Base-by-base conservation (phyloP, 2,797 vertebrate species). In the Rhynchotus rufescens region DNA sequence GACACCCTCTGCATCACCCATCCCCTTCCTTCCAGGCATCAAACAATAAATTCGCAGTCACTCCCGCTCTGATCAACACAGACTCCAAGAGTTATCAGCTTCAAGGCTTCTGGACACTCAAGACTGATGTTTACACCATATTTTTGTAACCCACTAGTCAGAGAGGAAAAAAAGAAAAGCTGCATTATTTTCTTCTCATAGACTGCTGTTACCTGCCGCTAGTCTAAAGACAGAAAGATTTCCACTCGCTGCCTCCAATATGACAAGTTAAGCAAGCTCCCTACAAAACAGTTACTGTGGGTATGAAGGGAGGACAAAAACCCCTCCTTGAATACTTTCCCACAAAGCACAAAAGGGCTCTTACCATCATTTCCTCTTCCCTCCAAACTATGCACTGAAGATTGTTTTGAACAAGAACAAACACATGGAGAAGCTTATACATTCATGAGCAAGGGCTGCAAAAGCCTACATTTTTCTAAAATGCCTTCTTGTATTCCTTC, bases 401-500 rank as follows among this genome's bases (percentile, higher is more conserved):
- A 11, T 30, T 59, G 12, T 11, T 25, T 23, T 86, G 66, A 64
- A 61, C 21, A 36, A 34, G 25, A 42, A 45, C 64, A 14, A 30
- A 28, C 15, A 6, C 36, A 32, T 8, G 51, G 22, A 76, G 38
- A 5, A 54, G 25, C 14, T 81, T 56, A 66, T 12, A 34, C 19
- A 47, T 42, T 34, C 15, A 73, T 19, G 11, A 28, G 16, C 65
- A 56, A 56, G 36, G 4, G 6, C 65, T 44, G 25, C 10, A 40
- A 61, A 73, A 45, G 30, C 5, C 28, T 28, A 8, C 23, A 28
- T 80, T 88, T 54, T 86, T 68, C 71, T 87, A 72, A 91, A 81
- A 66, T 14, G 72, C 0, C 25, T 3, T 10, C 2, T 60, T 14
- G 28, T 9, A 57, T 61, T 75, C 54, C 30, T 60, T 47, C 38